Percentiles rank a stretch among this genome's conserved stretches.
Evolutionary conservation across 2,888 invertebrate genomes (phyloP).

Genomic region (Harpalus rufipes): DNA sequence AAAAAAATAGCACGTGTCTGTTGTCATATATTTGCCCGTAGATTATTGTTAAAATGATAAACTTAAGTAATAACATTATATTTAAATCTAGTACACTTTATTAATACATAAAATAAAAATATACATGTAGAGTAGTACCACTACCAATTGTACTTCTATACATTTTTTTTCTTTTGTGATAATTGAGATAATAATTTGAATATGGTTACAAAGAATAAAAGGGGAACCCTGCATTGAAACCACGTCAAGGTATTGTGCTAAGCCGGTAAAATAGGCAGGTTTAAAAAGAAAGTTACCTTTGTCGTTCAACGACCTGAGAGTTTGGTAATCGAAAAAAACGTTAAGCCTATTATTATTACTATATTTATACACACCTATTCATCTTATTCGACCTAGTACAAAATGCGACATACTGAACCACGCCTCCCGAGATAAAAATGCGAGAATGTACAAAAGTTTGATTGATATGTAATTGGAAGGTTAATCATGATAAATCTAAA

Average conservation of each 20-base stretch:
- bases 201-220: neutral
- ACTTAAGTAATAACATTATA: no score
- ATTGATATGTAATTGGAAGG: slow-evolving; percentile 40
- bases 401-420: slow-evolving; percentile 1
- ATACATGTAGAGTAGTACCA: no score
- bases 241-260: slow-evolving; percentile 36
- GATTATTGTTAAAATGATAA: no score
- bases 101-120: no score
- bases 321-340: slow-evolving; percentile 21
- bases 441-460: slow-evolving; percentile 28
- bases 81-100: no score
- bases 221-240: neutral
- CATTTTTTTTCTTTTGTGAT: neutral
- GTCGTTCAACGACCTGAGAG: slow-evolving; percentile 51
- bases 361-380: slow-evolving; percentile 39
- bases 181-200: slow-evolving; percentile 21
- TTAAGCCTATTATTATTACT: slow-evolving; percentile 49
- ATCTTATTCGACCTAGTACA: slow-evolving; percentile 29
- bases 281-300: slow-evolving; percentile 50
- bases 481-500: slow-evolving; percentile 24
- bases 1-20: no score
- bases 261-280: slow-evolving; percentile 47
- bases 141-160: neutral
- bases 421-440: slow-evolving; percentile 48
- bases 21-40: no score